Conservation (phyloP, 2,797 vertebrate species). For the Gila robusta region DNA sequence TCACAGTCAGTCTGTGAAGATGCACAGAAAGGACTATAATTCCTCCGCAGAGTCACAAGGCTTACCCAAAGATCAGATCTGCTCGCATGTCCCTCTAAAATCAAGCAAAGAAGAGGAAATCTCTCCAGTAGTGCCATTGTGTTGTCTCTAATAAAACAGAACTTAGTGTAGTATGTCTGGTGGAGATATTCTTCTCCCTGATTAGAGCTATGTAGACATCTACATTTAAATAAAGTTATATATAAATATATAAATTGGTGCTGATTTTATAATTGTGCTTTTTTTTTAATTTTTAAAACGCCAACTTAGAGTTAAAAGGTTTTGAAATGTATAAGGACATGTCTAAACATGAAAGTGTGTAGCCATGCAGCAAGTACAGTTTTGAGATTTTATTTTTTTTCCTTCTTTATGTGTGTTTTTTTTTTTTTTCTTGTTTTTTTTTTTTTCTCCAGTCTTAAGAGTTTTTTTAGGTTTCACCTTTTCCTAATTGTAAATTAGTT, state of each 20-base stretch:
- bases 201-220: constrained; percentile 98
- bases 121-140: constrained; percentile 95
- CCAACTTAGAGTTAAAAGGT: constrained; percentile 95
- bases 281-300: constrained; percentile 84
- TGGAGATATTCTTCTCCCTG: constrained; percentile 87
- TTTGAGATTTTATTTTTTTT: constrained; percentile 89
- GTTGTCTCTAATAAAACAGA: constrained; percentile 86
- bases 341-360: constrained; percentile 94
- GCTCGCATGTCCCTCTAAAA: constrained; percentile 89
- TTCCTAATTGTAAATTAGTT: constrained; percentile 98
- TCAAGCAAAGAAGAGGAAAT: constrained; percentile 80
- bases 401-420: no score
- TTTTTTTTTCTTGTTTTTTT: no score
- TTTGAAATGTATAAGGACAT: constrained; percentile 98
- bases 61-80: constrained; percentile 76
- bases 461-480: constrained; percentile 97
- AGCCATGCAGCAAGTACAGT: constrained; percentile 97
- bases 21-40: constrained; percentile 29
- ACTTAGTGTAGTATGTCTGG: constrained; percentile 63
- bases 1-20: constrained; percentile 24
- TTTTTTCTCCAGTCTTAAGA: constrained; percentile 45
- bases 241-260: constrained; percentile 98
- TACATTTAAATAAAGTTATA: constrained; percentile 99
- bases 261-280: constrained; percentile 99
- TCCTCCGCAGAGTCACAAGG: constrained; percentile 65